Conservation (phyloP, 92 coral and sea anemone genomes). For the Actinernus sp. region DNA sequence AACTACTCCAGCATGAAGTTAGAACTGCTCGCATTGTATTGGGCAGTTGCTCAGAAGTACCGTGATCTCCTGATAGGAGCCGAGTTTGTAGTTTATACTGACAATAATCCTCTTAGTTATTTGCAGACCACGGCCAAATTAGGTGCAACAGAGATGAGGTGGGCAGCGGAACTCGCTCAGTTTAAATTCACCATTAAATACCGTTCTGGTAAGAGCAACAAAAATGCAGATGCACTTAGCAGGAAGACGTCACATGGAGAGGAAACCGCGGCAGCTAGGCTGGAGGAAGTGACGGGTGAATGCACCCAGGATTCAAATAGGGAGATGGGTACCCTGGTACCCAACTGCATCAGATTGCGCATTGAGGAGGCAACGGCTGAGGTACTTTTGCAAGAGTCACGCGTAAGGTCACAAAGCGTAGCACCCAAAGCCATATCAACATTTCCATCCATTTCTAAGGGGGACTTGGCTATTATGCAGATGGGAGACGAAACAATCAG, state of each 20-base stretch:
- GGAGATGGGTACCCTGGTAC: no score
- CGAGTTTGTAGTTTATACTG: constrained; percentile 40
- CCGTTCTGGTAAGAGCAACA: constrained; percentile 52
- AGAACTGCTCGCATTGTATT: constrained; percentile 71
- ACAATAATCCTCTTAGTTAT: constrained; percentile 46
- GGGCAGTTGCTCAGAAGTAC: constrained; percentile 72
- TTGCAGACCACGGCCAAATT: constrained; percentile 69
- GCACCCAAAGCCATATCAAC: no score
- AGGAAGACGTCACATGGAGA: no score
- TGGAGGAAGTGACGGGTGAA: no score
- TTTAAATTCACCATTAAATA: constrained; percentile 57
- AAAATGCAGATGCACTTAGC: constrained; percentile 62
- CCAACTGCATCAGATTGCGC: no score
- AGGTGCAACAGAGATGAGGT: constrained; percentile 52
- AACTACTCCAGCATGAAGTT: constrained; percentile 61
- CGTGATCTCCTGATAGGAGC: constrained; percentile 58
- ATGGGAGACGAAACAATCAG: constrained; percentile 17
- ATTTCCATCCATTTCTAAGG: no score
- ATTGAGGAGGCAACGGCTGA: no score
- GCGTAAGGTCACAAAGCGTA: no score
- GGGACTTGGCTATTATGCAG: constrained; percentile 37
- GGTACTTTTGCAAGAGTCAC: no score
- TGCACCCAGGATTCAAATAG: no score
- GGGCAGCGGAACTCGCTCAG: constrained; percentile 65
- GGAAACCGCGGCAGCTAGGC: no score